A percentile compares a stretch with the other conserved stretches of the same genome.
Conservation (phyloP, 92 coral and sea anemone genomes). For the Epizoanthus stellaris region DNA sequence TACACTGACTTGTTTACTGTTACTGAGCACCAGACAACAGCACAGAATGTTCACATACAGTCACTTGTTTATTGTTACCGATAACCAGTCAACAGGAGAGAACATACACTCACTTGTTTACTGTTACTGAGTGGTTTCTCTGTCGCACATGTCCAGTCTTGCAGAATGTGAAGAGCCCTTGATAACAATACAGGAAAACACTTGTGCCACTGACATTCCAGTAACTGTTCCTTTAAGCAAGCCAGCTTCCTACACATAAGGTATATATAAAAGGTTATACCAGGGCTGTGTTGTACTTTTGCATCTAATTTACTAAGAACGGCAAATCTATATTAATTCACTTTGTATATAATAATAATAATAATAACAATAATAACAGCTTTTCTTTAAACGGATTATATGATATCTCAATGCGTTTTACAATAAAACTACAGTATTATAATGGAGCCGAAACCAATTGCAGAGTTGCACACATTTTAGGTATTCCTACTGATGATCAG, state of each 20-base stretch:
- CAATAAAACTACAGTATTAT: no score
- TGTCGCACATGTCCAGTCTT: slow-evolving; percentile 5
- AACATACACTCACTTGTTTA: slow-evolving; percentile 1
- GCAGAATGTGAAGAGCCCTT: slow-evolving; percentile 26
- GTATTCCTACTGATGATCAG: no score
- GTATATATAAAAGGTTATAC: neutral
- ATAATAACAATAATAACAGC: no score
- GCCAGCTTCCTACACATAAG: neutral
- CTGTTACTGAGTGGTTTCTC: neutral
- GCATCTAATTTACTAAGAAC: no score
- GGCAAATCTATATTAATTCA: no score
- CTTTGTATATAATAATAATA: no score
- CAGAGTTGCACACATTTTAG: no score
- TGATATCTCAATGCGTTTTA: no score
- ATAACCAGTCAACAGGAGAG: no score
- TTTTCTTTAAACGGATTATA: no score
- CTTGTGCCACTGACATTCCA: neutral
- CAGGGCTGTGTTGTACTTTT: neutral
- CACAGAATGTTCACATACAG: neutral
- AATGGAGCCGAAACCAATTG: no score
- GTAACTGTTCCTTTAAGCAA: slow-evolving; percentile 15
- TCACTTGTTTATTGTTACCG: slow-evolving; percentile 1
- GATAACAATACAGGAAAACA: slow-evolving; percentile 29
- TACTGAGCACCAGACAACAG: neutral
- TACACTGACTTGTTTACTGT: no score